Conservation (phyloP, 2,888 invertebrate genomes). For the Ophioninae sp. region DNA sequence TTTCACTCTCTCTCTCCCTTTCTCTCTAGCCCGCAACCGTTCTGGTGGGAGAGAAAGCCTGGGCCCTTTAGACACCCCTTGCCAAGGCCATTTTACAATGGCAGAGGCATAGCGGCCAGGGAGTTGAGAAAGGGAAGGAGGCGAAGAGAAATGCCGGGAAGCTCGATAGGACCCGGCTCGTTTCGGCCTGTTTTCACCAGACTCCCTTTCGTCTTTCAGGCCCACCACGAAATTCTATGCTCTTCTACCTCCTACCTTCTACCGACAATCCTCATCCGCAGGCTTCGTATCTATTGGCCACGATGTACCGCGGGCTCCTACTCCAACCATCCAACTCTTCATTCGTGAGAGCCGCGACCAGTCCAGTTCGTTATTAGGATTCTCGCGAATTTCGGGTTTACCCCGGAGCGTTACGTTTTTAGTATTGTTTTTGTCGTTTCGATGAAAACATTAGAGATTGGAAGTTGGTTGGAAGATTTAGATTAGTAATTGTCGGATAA, state of each 20-base stretch:
- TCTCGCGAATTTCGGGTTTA: not conserved
- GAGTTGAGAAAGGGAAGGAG: constrained; percentile 19
- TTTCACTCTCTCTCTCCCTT: constrained; percentile 5
- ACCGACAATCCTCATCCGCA: constrained; percentile 25
- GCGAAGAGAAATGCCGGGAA: constrained; percentile 13
- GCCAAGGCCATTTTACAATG: constrained; percentile 61
- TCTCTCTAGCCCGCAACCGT: constrained; percentile 17
- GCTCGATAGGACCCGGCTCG: constrained; percentile 55
- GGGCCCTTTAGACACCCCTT: constrained; percentile 57
- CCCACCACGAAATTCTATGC: constrained; percentile 50
- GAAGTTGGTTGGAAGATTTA: no score
- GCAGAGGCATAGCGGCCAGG: constrained; percentile 43
- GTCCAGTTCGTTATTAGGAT: not conserved
- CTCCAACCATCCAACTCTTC: no score
- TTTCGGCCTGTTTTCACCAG: constrained; percentile 51
- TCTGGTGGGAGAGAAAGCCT: constrained; percentile 39
- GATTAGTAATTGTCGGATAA: no score
- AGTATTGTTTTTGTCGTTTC: not conserved
- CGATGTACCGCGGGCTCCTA: not conserved
- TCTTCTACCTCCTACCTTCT: constrained; percentile 31
- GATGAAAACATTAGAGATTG: constrained; percentile 7
- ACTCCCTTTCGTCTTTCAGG: constrained; percentile 34
- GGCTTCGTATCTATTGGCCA: constrained; percentile 1
- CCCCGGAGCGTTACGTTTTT: not conserved
- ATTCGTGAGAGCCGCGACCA: not conserved